These are phyloP conservation scores for Lepidotrigona ventralis DNA, from an alignment of 1,140 invertebrate genomes.

Conservation along the genomic window DNA sequence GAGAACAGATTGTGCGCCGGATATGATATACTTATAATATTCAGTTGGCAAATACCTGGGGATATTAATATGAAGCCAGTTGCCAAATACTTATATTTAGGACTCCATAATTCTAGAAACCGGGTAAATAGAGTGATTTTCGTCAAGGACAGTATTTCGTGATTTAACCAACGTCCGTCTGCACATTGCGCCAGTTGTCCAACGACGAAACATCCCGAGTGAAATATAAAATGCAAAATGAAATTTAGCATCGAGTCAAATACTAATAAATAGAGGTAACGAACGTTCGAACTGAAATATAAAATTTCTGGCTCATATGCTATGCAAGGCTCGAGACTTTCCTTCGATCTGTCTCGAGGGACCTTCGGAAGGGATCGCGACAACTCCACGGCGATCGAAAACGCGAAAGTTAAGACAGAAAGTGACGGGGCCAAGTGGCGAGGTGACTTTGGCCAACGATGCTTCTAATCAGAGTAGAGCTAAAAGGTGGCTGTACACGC, in stretches of 20 bases:
- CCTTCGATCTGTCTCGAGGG: too few relatives aligned
- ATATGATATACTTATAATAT: not conserved
- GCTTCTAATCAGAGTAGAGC: conserved; percentile 26
- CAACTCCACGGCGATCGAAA: not conserved
- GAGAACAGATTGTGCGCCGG: too few relatives aligned
- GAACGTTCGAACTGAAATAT: too few relatives aligned
- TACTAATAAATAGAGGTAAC: too few relatives aligned
- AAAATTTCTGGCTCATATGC: too few relatives aligned
- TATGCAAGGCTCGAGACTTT: too few relatives aligned
- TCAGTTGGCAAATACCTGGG: not conserved
- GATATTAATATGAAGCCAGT: too few relatives aligned
- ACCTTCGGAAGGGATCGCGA: not conserved
- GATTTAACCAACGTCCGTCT: too few relatives aligned
- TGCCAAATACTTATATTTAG: conserved; percentile 23
- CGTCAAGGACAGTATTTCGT: not conserved
- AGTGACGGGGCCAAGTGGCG: not conserved
- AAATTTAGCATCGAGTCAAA: too few relatives aligned
- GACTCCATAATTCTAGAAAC: not conserved
- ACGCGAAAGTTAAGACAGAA: not conserved
- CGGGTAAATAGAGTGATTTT: not conserved
- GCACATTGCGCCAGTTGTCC: not conserved
- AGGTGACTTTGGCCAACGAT: conserved; percentile 42
- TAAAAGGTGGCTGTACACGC: conserved; percentile 17
- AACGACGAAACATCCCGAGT: too few relatives aligned
- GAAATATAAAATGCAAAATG: too few relatives aligned